Conservation (phyloP, 2,113 vertebrate genomes). For the Hemicordylus capensis region DNA sequence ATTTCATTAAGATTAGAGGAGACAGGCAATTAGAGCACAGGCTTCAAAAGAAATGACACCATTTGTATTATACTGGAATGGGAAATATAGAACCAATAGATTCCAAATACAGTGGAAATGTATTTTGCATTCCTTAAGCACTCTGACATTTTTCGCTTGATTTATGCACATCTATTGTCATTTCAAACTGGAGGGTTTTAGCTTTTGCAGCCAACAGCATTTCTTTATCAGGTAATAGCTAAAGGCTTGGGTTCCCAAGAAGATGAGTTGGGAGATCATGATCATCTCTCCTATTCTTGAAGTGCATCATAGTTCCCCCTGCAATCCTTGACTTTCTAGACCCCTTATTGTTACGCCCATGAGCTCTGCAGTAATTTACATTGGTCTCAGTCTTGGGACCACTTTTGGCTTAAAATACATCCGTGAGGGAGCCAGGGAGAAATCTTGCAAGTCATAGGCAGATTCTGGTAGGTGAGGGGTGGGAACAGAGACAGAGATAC, state of each 20-base stretch:
- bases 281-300: too few relatives aligned
- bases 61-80: neutral
- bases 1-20: too few relatives aligned
- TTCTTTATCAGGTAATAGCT: neutral
- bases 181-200: neutral
- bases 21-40: neutral
- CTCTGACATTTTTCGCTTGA: neutral
- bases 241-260: too few relatives aligned
- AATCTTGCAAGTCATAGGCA: neutral
- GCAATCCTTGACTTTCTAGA: too few relatives aligned
- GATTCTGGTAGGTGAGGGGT: neutral
- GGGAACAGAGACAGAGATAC: too few relatives aligned
- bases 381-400: too few relatives aligned
- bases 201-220: neutral
- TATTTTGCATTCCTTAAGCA: neutral
- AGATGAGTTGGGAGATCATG: too few relatives aligned
- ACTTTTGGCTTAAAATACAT: too few relatives aligned
- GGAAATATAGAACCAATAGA: neutral
- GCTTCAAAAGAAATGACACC: neutral
- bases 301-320: too few relatives aligned
- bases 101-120: too few relatives aligned
- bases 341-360: too few relatives aligned
- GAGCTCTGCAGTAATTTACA: too few relatives aligned
- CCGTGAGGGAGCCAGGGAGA: neutral
- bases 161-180: neutral